A percentile compares a stretch with the other conserved stretches of the same genome.
Conservation (phyloP, 2,113 vertebrate species). For the Cygnus buccinator region DNA sequence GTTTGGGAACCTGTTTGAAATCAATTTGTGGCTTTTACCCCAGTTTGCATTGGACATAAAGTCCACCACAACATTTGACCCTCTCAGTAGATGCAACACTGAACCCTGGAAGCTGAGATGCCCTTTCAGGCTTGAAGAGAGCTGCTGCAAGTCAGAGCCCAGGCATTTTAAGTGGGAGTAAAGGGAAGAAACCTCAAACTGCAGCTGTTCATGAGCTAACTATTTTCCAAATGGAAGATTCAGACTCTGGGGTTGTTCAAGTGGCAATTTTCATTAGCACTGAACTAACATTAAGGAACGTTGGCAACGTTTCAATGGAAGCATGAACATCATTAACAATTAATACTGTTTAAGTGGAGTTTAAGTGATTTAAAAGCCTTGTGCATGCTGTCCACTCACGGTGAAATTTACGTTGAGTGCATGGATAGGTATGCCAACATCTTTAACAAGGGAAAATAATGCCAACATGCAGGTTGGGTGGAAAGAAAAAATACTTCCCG, state of each 20-base stretch:
- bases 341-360: conserved; percentile 4
- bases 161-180: neutral
- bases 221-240: neutral
- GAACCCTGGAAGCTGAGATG: neutral
- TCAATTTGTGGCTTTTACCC: neutral
- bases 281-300: neutral
- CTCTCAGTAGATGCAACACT: neutral
- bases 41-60: neutral
- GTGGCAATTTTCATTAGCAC: neutral
- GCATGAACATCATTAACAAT: conserved; percentile 26
- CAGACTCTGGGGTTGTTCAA: neutral
- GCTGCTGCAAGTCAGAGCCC: neutral
- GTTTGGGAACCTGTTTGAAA: neutral
- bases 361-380: conserved; percentile 40
- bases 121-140: neutral
- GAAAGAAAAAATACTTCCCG: neutral
- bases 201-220: neutral
- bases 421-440: neutral
- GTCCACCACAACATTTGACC: neutral
- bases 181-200: neutral
- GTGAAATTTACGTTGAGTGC: neutral
- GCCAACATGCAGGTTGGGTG: neutral
- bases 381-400: neutral
- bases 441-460: neutral
- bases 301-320: conserved; percentile 22